Conservation (phyloP, 2,888 invertebrate genomes). For the Fragum fragum region DNA sequence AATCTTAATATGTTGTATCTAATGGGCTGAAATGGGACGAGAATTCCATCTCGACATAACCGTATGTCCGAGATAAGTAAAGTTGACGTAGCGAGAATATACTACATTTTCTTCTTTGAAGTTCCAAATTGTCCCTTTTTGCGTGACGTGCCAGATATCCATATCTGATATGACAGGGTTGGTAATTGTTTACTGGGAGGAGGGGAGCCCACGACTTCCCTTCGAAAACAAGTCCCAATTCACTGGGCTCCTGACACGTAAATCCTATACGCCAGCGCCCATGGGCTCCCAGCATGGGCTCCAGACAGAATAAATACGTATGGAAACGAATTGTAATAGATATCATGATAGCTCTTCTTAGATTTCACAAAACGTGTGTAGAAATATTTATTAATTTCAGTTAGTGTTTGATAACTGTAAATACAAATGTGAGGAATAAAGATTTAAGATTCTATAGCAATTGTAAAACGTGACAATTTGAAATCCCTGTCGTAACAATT, state of each 20-base stretch:
- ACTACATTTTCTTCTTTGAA: too few species aligned
- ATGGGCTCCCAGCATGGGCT: slow-evolving; percentile 60
- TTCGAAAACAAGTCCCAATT: slow-evolving; percentile 61
- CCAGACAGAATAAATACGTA: slow-evolving; percentile 41
- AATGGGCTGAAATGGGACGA: too few species aligned
- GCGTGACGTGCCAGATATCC: background rate
- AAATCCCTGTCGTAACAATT: background rate
- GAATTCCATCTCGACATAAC: too few species aligned
- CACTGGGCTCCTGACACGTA: slow-evolving; percentile 63
- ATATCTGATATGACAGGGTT: slow-evolving; percentile 26
- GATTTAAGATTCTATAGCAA: background rate
- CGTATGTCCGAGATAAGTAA: too few species aligned
- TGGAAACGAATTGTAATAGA: slow-evolving; percentile 25
- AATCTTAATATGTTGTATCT: too few species aligned
- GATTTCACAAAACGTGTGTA: slow-evolving; percentile 22
- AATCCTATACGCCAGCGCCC: slow-evolving; percentile 64
- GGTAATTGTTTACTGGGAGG: slow-evolving; percentile 40
- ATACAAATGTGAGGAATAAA: background rate
- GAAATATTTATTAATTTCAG: slow-evolving; percentile 17
- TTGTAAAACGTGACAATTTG: background rate
- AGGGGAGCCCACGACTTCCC: slow-evolving; percentile 55
- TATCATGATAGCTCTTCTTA: slow-evolving; percentile 14
- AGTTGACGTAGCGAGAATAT: too few species aligned
- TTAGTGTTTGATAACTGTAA: background rate
- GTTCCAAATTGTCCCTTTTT: background rate